A percentile compares a stretch with the other conserved stretches of the same genome.
Conservation (phyloP, 1,140 invertebrate species). For the Radopholus similis region DNA sequence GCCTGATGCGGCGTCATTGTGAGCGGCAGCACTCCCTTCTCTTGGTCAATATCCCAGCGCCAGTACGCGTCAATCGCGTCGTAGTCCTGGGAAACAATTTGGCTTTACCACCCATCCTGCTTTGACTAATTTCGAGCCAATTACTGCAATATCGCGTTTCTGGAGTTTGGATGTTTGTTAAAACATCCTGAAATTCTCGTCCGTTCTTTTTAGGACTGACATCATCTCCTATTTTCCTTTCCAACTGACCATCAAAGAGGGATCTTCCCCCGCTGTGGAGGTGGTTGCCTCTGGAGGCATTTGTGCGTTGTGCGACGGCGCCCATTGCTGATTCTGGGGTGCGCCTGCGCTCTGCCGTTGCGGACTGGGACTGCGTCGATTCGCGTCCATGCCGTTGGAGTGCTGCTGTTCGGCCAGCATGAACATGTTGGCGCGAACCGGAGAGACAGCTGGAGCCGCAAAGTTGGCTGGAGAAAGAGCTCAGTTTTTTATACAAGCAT, state of each 20-base stretch:
- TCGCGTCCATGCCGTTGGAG: neutral
- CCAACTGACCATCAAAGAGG: too few relatives aligned
- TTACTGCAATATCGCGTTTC: too few relatives aligned
- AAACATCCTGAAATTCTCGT: too few relatives aligned
- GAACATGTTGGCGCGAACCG: neutral
- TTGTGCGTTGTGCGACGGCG: neutral
- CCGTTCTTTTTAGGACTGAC: too few relatives aligned
- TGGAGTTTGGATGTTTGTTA: too few relatives aligned
- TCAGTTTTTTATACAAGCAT: neutral
- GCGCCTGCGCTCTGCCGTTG: neutral
- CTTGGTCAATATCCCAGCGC: slow-evolving; percentile 53
- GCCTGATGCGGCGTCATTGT: neutral
- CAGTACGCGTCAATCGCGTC: slow-evolving; percentile 55
- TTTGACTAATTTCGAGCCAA: too few relatives aligned
- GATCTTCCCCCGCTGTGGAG: neutral
- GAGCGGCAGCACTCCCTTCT: slow-evolving; percentile 36
- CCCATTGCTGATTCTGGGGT: neutral
- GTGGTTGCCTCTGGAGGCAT: neutral
- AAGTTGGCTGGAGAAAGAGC: neutral
- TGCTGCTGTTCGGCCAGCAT: neutral
- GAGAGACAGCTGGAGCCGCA: neutral
- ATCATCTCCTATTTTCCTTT: too few relatives aligned
- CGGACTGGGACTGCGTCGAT: neutral
- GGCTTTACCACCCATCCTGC: too few relatives aligned
- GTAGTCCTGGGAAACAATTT: slow-evolving; percentile 45